A percentile compares a stretch with the other conserved stretches of the same genome.
These are phyloP conservation scores for Heliconius melpomene DNA, from an alignment of 1,140 invertebrate species.

Conservation along the genomic window DNA sequence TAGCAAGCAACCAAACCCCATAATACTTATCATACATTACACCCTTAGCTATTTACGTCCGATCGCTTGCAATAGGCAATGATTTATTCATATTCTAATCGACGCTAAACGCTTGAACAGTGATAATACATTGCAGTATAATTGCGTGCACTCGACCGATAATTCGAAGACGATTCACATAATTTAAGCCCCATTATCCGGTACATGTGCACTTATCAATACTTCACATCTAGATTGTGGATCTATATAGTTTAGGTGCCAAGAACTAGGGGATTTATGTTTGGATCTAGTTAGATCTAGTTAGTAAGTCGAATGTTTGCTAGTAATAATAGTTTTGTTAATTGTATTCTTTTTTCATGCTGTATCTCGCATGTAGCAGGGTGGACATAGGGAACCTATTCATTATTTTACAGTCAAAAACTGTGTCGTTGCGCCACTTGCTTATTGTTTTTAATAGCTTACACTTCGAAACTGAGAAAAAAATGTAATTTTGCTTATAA, in stretches of 20 bases:
- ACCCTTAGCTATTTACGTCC: constrained; percentile 3
- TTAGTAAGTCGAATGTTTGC: not conserved
- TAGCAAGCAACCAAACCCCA: not conserved
- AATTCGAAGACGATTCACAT: constrained; percentile 37
- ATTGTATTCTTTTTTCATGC: too few relatives aligned
- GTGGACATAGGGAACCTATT: too few relatives aligned
- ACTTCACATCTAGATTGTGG: constrained; percentile 2
- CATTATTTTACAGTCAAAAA: too few relatives aligned
- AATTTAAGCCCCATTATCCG: constrained; percentile 13
- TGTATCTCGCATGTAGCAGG: too few relatives aligned
- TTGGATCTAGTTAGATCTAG: not conserved
- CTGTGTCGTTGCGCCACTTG: too few relatives aligned
- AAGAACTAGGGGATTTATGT: not conserved
- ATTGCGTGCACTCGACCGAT: constrained; percentile 27
- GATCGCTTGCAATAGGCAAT: constrained; percentile 14
- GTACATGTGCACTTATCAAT: constrained; percentile 8
- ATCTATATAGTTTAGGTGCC: not conserved
- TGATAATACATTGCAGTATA: constrained; percentile 36
- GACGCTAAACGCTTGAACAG: constrained; percentile 42
- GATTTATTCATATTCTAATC: constrained; percentile 45
- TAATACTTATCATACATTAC: constrained; percentile 1
- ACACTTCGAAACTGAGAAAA: too few relatives aligned
- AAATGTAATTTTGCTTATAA: too few relatives aligned
- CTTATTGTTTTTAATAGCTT: too few relatives aligned
- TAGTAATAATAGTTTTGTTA: too few relatives aligned